Evolutionary conservation across 35 echinoderm and acorn worm genomes (phyloP).

Genomic region (Stichopus chloronotus): DNA sequence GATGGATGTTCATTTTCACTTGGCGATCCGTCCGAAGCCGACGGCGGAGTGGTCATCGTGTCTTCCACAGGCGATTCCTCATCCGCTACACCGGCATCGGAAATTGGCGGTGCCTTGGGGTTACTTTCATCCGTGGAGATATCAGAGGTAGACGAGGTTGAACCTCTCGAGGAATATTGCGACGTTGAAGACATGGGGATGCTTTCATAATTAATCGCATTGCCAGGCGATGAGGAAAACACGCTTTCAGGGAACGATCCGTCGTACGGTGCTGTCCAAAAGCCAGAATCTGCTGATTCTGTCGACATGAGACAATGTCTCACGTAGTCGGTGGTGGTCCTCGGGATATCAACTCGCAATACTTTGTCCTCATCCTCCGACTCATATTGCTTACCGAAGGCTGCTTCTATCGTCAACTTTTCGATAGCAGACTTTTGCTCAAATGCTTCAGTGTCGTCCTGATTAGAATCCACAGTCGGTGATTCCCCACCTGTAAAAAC

Average conservation of each 20-base stretch:
- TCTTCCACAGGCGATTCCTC: too few species aligned
- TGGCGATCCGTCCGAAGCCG: background rate
- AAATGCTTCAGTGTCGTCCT: background rate
- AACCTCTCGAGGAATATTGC: background rate
- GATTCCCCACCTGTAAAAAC: background rate
- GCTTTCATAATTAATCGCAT: background rate
- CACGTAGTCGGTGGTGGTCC: background rate
- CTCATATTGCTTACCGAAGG: background rate
- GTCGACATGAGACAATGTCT: background rate
- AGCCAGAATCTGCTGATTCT: background rate
- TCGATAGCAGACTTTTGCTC: background rate
- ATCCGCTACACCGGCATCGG: background rate
- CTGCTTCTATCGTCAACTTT: too few species aligned
- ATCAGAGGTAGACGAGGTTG: background rate
- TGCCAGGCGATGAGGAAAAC: background rate
- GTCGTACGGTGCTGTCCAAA: background rate
- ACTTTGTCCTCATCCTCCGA: background rate
- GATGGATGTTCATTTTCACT: background rate
- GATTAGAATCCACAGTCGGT: background rate
- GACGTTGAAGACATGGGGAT: background rate
- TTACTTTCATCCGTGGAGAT: background rate
- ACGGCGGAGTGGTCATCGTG: background rate
- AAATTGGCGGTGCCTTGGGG: background rate
- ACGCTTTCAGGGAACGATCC: background rate
- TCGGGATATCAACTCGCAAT: background rate